Conservation (phyloP, 2,113 vertebrate species). For the Microtus pennsylvanicus region DNA sequence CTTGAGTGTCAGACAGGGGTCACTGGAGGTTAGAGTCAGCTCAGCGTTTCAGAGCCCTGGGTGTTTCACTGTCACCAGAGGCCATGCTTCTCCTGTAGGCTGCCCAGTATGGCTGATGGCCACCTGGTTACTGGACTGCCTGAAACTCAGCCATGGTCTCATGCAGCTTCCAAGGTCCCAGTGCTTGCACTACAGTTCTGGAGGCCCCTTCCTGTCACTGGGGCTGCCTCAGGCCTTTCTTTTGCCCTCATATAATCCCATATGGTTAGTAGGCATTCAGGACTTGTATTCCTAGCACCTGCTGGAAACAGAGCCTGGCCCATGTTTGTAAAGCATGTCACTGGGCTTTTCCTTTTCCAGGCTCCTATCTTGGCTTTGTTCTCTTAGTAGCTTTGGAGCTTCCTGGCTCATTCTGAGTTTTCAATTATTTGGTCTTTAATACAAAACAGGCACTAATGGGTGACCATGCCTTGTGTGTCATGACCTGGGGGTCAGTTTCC, state of each 20-base stretch:
- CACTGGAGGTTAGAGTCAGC: background rate
- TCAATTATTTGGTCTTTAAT: background rate
- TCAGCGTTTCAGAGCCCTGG: background rate
- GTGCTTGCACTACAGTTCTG: background rate
- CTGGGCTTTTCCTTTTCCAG: background rate
- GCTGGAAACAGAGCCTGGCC: rapidly evolving
- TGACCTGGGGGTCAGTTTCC: background rate
- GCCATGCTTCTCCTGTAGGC: rapidly evolving
- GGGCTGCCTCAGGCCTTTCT: too few relatives aligned
- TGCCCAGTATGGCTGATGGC: too few relatives aligned
- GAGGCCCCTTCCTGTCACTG: too few relatives aligned
- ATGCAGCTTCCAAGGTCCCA: rapidly evolving
- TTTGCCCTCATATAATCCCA: background rate
- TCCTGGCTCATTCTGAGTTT: background rate
- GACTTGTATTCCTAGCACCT: background rate
- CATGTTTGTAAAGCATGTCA: rapidly evolving
- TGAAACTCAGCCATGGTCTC: rapidly evolving
- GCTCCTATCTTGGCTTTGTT: background rate
- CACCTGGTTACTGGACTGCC: background rate
- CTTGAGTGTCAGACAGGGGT: background rate
- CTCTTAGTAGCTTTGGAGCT: background rate
- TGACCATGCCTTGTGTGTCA: background rate
- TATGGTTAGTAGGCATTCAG: rapidly evolving
- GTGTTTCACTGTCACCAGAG: background rate
- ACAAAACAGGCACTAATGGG: background rate